Base-by-base conservation (phyloP, 2,888 invertebrate species). In the Sussaba pulchella region DNA sequence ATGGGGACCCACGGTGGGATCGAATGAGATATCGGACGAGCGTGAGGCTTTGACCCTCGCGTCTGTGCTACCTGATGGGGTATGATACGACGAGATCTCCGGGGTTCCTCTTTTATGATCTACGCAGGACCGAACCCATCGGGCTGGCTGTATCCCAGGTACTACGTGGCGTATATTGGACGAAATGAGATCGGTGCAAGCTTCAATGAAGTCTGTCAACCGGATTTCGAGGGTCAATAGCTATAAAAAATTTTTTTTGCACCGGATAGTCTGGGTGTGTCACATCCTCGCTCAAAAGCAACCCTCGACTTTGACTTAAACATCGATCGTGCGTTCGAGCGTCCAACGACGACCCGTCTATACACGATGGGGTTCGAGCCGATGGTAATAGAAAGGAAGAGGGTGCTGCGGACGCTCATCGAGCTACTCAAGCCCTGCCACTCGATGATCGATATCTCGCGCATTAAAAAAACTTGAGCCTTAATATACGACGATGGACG, bases 61-160 rank as follows among this genome's bases (percentile, higher is more conserved):
- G 39, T 47, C 73, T 64, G 77, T 81, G 71, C 74, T 84, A 84
- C 83, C 82, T 83, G 85, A 83, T 85, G 71, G 57, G 83, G 82
- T 85, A 87, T 83, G 87, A 87, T 85, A 82, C 80, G 87, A 87
- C 88, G 87, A 87, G 84, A 84, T 84, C 78, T 82, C n/a, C 69
- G 54, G 64, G 43, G 63, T 69, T 47, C 8, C 61, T 78, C 61
- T 59, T 66, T 21, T 77, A 59, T 76, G 57, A 72, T 80, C 47
- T 54, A 36, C 21, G 39, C 69, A 43, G 24, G 54, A 24, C 4
- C 9, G n/a, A n/a, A n/a, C n/a, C n/a, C n/a, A n/a, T n/a, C n/a
- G n/a, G n/a, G n/a, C n/a, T n/a, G n/a, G n/a, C n/a, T n/a, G n/a
- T n/a, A n/a, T n/a, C n/a, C n/a, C n/a, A n/a, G n/a, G n/a, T n/a